A percentile compares a stretch with the other conserved stretches of the same genome.
phyloP scores from a whole-genome alignment of 2,113 vertebrate species.

The Chunga burmeisteri region DNA sequence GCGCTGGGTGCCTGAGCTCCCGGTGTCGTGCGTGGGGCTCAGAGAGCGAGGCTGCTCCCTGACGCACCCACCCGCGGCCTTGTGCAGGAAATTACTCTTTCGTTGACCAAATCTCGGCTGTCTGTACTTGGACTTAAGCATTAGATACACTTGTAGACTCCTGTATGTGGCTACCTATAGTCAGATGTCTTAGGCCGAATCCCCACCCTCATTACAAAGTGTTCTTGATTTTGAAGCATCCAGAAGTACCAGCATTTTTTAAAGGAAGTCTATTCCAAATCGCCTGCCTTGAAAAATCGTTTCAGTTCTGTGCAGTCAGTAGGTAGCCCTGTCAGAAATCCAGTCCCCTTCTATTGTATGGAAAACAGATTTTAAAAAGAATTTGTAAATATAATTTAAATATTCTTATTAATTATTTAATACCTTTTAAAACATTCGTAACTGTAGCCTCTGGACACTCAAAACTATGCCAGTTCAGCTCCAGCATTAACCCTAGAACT shows the following conservation, averaged over 20 bases:
- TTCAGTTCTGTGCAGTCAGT: background rate
- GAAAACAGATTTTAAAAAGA: background rate
- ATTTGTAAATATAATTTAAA: background rate
- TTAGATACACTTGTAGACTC: background rate
- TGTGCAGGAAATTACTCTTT: background rate
- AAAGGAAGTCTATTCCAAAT: background rate
- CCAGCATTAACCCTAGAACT: background rate
- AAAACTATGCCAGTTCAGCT: background rate
- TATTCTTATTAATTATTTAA: background rate
- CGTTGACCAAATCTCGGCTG: background rate
- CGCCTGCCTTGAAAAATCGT: background rate
- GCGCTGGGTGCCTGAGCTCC: background rate
- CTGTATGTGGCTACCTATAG: background rate
- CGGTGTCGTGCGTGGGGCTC: background rate
- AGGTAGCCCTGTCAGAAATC: background rate
- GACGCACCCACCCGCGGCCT: rapidly evolving
- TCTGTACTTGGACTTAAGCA: background rate
- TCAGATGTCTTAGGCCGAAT: background rate
- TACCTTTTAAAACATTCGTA: background rate
- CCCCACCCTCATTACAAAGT: background rate
- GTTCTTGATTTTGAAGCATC: background rate
- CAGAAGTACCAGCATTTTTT: background rate
- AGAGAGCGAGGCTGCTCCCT: background rate
- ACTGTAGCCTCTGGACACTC: background rate
- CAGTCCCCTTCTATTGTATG: background rate